Evolutionary conservation across 2,113 vertebrate species (phyloP), one percentile per base, ranked within the genome.

Genomic region (Neotoma lepida): DNA sequence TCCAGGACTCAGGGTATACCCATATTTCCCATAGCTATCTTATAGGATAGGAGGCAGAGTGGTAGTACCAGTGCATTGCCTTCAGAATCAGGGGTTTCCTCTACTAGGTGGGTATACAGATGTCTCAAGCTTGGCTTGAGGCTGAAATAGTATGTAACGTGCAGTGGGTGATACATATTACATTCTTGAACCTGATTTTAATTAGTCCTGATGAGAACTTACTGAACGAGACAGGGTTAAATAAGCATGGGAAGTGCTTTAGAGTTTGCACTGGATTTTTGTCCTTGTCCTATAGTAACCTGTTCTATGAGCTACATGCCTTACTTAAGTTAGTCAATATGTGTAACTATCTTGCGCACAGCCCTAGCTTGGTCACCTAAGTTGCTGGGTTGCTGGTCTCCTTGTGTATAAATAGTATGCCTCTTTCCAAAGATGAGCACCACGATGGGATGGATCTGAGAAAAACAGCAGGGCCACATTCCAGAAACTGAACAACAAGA

Each of bases 1-100:
- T 41, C 4, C 56, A 90, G 58, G 49, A 24, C 8, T 39, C 9
- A 35, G 4, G 49, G 9, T 44, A 14, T 41, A 35, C 26, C 20
- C 39, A n/a, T 30, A 15, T 63, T 80, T n/a, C 18, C 33, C 73
- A 8, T 61, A 1, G 49, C 12, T 61, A 13, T 73, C 39, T 35
- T 5, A 9, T 1, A 26, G 41, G 68, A 86, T 10, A 39, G 70
- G 41, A 58, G 22, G 2, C 35, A 26, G 24, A 51, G 35, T 6
- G 6, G 4, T 12, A 26, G 41, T 4, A 0, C 3, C 7, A 1
- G 39, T 44, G 20, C 2, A 2, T 39, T 12, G 30, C 41, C 7
- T 68, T 85, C n/a, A 61, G 61, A 74, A 56, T 56, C 80, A n/a
- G 6, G 51, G 2, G 39, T 24, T 73, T 73, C 70, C 39, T 13